These are phyloP conservation scores for Macrophya alboannulata DNA, from an alignment of 2,888 invertebrate genomes.

Conservation along the genomic window DNA sequence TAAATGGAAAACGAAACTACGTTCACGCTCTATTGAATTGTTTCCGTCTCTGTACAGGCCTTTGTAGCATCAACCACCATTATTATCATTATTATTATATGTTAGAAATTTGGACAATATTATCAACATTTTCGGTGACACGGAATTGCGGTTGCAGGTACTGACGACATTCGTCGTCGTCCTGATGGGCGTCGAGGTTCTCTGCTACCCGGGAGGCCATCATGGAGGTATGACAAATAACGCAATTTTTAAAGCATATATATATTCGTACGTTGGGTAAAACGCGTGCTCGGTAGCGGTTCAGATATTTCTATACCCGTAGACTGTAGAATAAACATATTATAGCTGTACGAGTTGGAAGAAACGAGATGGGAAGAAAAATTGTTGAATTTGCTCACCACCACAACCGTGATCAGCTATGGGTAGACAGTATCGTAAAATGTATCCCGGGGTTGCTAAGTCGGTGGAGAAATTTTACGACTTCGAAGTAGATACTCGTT, in stretches of 20 bases:
- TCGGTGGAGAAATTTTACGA: slow-evolving; percentile 51
- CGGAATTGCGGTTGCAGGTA: slow-evolving; percentile 47
- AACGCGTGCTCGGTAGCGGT: neutral
- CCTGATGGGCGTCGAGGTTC: slow-evolving; percentile 52
- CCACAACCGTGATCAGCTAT: neutral
- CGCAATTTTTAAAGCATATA: slow-evolving; percentile 7
- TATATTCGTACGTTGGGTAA: neutral
- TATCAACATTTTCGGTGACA: slow-evolving; percentile 10
- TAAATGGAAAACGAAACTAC: neutral
- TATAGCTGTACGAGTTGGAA: neutral
- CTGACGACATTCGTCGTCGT: slow-evolving; percentile 51
- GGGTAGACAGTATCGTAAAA: slow-evolving; percentile 44
- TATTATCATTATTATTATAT: neutral
- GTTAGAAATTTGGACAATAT: neutral
- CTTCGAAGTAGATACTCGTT: slow-evolving; percentile 34
- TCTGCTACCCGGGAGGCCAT: slow-evolving; percentile 50
- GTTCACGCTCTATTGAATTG: neutral
- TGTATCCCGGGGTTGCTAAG: slow-evolving; percentile 37
- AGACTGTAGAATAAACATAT: neutral
- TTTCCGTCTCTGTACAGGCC: neutral
- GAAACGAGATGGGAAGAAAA: slow-evolving; percentile 22
- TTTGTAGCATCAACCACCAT: neutral
- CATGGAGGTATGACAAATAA: slow-evolving; percentile 50
- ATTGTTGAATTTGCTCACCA: slow-evolving; percentile 41
- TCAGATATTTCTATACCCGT: neutral